phyloP scores from a whole-genome alignment of 2,888 invertebrate species.

The Heliconius ismenius region DNA sequence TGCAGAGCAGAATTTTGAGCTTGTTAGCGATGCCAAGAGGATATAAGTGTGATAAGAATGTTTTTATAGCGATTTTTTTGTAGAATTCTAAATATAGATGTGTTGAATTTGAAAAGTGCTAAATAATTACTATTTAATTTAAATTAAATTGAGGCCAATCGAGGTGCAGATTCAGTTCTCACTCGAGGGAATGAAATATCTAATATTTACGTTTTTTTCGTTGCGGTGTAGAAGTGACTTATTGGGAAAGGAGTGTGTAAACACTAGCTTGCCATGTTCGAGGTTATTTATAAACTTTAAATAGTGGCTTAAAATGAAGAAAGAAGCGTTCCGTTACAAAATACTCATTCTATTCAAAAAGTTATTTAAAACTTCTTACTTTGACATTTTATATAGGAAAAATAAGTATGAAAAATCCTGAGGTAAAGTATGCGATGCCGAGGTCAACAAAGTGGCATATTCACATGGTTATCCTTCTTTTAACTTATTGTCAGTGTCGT shows the following conservation, averaged over 20 bases:
- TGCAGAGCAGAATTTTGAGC: constrained; percentile 26
- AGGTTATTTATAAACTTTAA: not conserved
- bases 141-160: no score
- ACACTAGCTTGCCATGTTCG: no score
- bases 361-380: not conserved
- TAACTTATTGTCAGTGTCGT: constrained; percentile 58
- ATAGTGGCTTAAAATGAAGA: not conserved
- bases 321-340: not conserved
- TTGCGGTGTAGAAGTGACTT: no score
- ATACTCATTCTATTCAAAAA: not conserved
- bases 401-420: constrained; percentile 2
- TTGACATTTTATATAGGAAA: not conserved
- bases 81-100: no score
- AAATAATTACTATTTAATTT: no score
- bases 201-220: no score
- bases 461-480: constrained; percentile 55
- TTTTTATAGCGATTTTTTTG: not conserved
- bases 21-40: constrained; percentile 18
- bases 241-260: no score
- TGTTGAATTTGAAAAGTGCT: no score
- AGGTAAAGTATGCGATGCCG: not conserved
- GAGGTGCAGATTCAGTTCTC: no score
- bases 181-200: no score
- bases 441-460: constrained; percentile 13
- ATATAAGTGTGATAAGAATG: constrained; percentile 11